Percentiles rank a stretch among this genome's conserved stretches.
phyloP scores from a whole-genome alignment of 1,140 invertebrate genomes.

The Cydia strobilella region DNA sequence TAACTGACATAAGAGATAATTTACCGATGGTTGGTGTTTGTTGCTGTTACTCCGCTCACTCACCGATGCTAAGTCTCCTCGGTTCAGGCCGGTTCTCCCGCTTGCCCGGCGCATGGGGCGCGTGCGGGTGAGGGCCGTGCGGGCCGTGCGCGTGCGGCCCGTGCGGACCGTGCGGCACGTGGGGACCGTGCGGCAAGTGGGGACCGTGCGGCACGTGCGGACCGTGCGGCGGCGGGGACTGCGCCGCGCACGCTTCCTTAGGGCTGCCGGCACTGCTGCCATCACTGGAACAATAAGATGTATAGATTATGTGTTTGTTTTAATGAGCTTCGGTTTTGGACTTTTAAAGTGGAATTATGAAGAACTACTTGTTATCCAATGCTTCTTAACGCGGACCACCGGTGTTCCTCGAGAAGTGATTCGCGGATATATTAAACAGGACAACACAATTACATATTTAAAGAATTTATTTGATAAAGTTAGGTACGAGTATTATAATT shows the following conservation, averaged over 20 bases:
- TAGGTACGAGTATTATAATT: too few relatives aligned
- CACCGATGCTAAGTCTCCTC: constrained; percentile 58
- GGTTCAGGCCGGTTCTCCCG: constrained; percentile 45
- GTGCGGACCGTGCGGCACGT: constrained; percentile 36
- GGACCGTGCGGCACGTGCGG: constrained; percentile 19
- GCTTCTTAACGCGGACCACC: too few relatives aligned
- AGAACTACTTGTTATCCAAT: too few relatives aligned
- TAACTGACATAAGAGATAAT: too few relatives aligned
- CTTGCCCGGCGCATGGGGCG: constrained; percentile 39
- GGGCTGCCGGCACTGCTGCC: constrained; percentile 73
- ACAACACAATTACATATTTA: too few relatives aligned
- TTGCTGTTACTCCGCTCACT: constrained; percentile 22
- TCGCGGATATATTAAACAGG: too few relatives aligned
- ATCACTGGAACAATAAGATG: constrained; percentile 56
- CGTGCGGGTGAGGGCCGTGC: constrained; percentile 9
- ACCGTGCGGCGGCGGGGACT: constrained; percentile 58
- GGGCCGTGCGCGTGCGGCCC: background rate
- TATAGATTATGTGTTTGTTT: background rate
- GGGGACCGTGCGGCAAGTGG: constrained; percentile 35
- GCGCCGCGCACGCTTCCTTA: constrained; percentile 70
- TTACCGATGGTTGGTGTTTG: too few relatives aligned
- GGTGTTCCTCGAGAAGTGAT: too few relatives aligned
- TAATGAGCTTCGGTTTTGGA: too few relatives aligned
- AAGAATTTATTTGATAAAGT: too few relatives aligned
- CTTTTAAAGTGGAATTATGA: too few relatives aligned